phyloP scores from a whole-genome alignment of 2,113 vertebrate genomes.

The Scophthalmus maximus region DNA sequence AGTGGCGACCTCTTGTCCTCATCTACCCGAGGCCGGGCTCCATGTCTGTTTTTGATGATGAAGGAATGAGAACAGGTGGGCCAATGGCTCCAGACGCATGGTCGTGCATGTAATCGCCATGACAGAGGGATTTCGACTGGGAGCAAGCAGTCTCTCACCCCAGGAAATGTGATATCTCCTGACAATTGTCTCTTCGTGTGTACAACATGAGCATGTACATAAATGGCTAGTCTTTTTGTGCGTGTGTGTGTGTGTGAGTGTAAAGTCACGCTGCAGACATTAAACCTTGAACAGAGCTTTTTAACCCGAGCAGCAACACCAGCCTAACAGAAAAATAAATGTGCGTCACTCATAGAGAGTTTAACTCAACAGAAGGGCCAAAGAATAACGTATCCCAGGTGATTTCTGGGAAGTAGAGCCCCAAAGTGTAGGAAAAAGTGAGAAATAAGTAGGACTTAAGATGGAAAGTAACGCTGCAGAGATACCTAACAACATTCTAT shows the following conservation, averaged over 20 bases:
- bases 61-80: conserved; percentile 76
- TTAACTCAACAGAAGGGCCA: background rate
- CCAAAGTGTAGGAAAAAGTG: too few species aligned
- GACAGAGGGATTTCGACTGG: conserved; percentile 64
- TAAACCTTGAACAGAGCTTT: background rate
- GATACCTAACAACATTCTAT: background rate
- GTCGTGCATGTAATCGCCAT: conserved; percentile 62
- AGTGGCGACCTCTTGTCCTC: conserved; percentile 17
- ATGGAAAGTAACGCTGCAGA: background rate
- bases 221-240: conserved; percentile 1
- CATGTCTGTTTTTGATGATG: conserved; percentile 41
- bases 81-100: conserved; percentile 64
- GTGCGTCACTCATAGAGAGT: background rate
- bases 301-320: background rate
- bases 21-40: background rate
- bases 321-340: background rate
- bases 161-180: conserved; percentile 60
- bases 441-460: background rate
- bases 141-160: conserved; percentile 38
- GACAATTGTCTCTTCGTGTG: conserved; percentile 32
- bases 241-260: too few species aligned
- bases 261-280: background rate
- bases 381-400: background rate
- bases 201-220: background rate
- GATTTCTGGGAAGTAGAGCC: conserved; percentile 5